phyloP scores from a whole-genome alignment of 2,797 vertebrate genomes.

The Centropyge bicolor region DNA sequence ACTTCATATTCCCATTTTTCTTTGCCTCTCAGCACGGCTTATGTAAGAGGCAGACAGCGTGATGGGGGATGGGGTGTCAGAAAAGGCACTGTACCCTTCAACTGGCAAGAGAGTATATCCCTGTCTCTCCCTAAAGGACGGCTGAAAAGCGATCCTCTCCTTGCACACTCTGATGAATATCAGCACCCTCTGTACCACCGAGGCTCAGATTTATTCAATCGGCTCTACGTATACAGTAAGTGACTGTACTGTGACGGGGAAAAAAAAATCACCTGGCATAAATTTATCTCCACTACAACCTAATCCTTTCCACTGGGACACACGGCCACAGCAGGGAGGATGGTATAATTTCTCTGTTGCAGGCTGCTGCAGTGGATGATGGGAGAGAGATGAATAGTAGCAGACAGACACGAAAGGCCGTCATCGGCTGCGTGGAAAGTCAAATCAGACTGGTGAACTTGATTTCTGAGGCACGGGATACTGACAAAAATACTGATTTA shows the following conservation, averaged over 20 bases:
- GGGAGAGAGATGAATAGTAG: constrained; percentile 17
- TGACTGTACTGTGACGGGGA: background rate
- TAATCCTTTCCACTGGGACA: constrained; percentile 23
- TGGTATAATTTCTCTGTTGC: constrained; percentile 29
- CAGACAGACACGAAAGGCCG: constrained; percentile 17
- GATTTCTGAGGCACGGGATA: constrained; percentile 4
- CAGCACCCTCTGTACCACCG: constrained; percentile 37
- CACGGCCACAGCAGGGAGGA: constrained; percentile 24
- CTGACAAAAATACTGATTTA: background rate
- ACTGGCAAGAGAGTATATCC: constrained; percentile 47
- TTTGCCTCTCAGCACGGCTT: constrained; percentile 43
- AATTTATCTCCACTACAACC: constrained; percentile 43
- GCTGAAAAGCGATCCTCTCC: constrained; percentile 59
- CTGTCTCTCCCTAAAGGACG: constrained; percentile 53
- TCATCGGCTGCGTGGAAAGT: constrained; percentile 11
- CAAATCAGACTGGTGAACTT: constrained; percentile 27
- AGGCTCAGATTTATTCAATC: constrained; percentile 63
- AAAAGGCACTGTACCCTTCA: constrained; percentile 55
- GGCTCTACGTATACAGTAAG: constrained; percentile 43
- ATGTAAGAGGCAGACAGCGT: constrained; percentile 48
- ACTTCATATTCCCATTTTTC: constrained; percentile 47
- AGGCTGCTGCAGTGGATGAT: constrained; percentile 31
- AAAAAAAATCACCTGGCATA: constrained; percentile 29
- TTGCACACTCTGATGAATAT: constrained; percentile 59
- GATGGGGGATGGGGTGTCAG: constrained; percentile 52